Evolutionary conservation across 2,888 invertebrate species (phyloP).

Genomic region (Muschampia plurimacula): DNA sequence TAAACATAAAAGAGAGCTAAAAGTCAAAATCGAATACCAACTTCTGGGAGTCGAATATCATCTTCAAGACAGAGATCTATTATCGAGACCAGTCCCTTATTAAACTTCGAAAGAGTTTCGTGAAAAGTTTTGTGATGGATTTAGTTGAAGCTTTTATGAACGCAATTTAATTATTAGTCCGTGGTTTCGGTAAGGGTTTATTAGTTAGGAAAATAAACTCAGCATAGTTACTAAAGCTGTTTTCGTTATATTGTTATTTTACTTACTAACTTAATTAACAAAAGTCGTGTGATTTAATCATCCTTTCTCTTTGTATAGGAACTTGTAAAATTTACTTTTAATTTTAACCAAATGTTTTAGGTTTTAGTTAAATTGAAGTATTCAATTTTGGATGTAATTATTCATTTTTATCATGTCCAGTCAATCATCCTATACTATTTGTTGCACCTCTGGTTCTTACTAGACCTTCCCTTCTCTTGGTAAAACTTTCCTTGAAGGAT

Average conservation of each 20-base stretch:
- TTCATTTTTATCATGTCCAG: too few relatives aligned
- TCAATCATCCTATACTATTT: too few relatives aligned
- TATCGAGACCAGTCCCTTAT: background rate
- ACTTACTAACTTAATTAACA: background rate
- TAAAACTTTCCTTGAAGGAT: too few relatives aligned
- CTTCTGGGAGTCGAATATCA: background rate
- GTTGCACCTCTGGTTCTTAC: too few relatives aligned
- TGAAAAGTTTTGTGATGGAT: background rate
- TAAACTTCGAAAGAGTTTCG: slow-evolving; percentile 1
- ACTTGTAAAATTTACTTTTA: background rate
- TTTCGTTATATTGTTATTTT: background rate
- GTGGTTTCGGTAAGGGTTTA: background rate
- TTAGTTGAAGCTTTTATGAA: background rate
- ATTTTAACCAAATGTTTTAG: background rate
- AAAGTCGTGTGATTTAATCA: background rate
- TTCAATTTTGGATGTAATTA: too few relatives aligned
- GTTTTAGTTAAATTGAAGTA: background rate
- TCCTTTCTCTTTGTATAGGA: background rate
- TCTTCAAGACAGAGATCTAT: background rate
- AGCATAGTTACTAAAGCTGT: background rate
- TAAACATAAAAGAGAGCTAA: background rate
- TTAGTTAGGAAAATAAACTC: background rate
- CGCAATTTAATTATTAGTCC: background rate
- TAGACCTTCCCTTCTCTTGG: too few relatives aligned
- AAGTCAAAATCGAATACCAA: background rate